phyloP scores from a whole-genome alignment of 2,888 invertebrate species.

The Merodon equestris region DNA sequence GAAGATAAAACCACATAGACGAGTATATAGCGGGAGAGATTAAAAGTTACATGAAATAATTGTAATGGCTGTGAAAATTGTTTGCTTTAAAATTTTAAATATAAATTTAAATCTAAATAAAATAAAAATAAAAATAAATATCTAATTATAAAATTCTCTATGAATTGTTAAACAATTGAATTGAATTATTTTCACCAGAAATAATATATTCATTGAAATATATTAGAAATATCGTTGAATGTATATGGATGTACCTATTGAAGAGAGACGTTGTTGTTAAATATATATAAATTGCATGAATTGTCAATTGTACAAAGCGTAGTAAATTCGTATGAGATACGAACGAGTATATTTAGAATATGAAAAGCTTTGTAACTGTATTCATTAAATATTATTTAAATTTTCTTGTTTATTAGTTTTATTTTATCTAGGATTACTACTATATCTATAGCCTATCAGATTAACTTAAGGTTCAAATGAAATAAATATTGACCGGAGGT shows the following conservation, averaged over 20 bases:
- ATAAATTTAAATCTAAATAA: conserved; percentile 39
- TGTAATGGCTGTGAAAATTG: conserved; percentile 75
- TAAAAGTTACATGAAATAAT: conserved; percentile 57
- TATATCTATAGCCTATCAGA: too few relatives aligned
- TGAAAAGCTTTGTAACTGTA: conserved; percentile 58
- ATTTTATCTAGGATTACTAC: too few relatives aligned
- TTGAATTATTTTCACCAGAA: conserved; percentile 35
- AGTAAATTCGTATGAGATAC: conserved; percentile 18
- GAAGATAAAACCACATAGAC: conserved; percentile 10
- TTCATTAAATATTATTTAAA: conserved; percentile 2
- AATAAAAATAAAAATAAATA: too few relatives aligned
- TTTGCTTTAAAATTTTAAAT: conserved; percentile 71
- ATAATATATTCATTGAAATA: background rate
- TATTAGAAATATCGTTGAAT: conserved; percentile 25
- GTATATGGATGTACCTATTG: conserved; percentile 29
- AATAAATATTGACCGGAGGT: too few relatives aligned
- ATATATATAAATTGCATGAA: conserved; percentile 27
- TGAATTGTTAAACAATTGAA: conserved; percentile 55
- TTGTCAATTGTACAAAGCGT: conserved; percentile 60
- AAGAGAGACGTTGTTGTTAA: conserved; percentile 13
- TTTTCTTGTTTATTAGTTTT: too few relatives aligned
- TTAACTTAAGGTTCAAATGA: too few relatives aligned
- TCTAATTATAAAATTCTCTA: conserved; percentile 23
- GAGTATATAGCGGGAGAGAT: conserved; percentile 5
- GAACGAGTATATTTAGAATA: too few relatives aligned